Evolutionary conservation across 2,113 vertebrate species (phyloP), one percentile per base, ranked within the genome.

Genomic region (Callochromis pleurospilus): DNA sequence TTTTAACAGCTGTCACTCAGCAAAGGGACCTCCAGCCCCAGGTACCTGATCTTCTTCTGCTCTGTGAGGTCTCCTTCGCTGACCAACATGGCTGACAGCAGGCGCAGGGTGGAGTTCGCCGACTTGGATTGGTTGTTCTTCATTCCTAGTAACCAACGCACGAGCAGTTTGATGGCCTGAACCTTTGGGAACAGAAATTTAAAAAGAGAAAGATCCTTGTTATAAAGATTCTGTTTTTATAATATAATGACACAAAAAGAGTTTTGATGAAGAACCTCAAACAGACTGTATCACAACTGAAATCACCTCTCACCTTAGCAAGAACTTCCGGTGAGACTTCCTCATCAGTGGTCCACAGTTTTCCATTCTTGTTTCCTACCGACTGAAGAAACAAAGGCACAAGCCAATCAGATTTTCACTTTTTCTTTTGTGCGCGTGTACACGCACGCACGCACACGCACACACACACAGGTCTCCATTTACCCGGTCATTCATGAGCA

Each of bases 41-140:
- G 7, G 49, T 90, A 99, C 99, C 98, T 99, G 96, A 99, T 99
- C 89, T 98, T 97, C 92, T 99, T 99, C 94, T 99, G 99, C 92
- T 99, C 99, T 6, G 99, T 99, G 90, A 99, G 95, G 94, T 99
- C 99, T 84, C 99, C 99, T 94, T 99, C 99, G 14, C 98, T 99
- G 93, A 99, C 98, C 15, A 99, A 92, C 98, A 99, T 99, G 33
- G 99, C 98, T 29, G 98, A 99, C 54, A 99, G 95, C 68, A 99
- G 96, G 58, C 98, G 97, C 84, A 99, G 97, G 40, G 99, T 99
- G 90, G 99, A 99, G 95, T 99, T 99, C 3, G 98, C 98, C 0
- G 98, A 99, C 92, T 99, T 99, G 1, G 98, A 99, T 86, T 98
- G 98, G 95, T 99, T 99, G 95, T 99, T 99, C 90, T 98, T 99